Evolutionary conservation across 2,888 invertebrate species (phyloP).

Genomic region (Bombylius discolor): DNA sequence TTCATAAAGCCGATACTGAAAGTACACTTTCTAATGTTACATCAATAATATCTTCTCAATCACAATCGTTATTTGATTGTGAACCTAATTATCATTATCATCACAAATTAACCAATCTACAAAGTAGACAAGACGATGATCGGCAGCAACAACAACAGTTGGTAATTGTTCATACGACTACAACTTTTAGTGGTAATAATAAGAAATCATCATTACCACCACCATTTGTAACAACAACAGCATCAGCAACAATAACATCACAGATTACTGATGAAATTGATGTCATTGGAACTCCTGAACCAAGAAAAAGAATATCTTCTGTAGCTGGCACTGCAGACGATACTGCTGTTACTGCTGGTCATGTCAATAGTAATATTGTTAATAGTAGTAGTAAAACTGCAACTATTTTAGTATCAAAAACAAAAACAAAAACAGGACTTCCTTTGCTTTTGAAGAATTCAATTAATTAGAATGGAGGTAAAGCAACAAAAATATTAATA

Average conservation of each 20-base stretch:
- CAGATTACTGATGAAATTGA: neutral
- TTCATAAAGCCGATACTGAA: constrained; percentile 23
- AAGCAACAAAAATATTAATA: too few species aligned
- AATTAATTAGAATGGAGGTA: constrained; percentile 25
- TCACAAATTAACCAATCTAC: neutral
- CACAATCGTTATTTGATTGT: constrained; percentile 29
- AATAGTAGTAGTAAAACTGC: constrained; percentile 30
- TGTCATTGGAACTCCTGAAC: neutral
- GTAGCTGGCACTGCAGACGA: neutral
- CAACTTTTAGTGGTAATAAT: constrained; percentile 4
- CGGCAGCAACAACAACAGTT: neutral
- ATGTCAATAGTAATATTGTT: constrained; percentile 10
- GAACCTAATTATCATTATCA: constrained; percentile 12
- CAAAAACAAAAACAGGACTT: constrained; percentile 38
- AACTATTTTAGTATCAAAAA: constrained; percentile 37
- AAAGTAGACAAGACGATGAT: constrained; percentile 1
- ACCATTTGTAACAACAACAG: neutral
- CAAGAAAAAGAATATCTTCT: neutral
- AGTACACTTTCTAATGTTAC: constrained; percentile 36
- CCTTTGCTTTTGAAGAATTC: constrained; percentile 36
- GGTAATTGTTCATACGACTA: constrained; percentile 11
- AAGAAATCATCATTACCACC: constrained; percentile 8
- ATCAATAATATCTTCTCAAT: constrained; percentile 33
- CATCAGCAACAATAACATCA: neutral
- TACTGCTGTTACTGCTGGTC: neutral